Conservation (phyloP, 1,140 invertebrate genomes). For the Kradibia gibbosae region DNA sequence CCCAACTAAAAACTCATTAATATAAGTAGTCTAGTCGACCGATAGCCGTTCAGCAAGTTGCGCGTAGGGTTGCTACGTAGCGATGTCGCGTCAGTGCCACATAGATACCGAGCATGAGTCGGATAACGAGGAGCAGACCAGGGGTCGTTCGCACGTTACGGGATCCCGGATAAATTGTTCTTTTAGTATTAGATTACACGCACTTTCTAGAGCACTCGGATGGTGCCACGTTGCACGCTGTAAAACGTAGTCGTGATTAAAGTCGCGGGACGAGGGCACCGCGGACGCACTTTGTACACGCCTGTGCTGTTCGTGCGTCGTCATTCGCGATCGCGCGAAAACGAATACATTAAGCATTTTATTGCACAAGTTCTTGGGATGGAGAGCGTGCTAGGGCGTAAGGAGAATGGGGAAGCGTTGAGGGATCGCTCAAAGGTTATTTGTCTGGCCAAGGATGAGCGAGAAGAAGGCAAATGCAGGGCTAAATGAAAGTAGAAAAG, state of each 20-base stretch:
- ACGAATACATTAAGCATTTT: slow-evolving; percentile 25
- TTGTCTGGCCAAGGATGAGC: neutral
- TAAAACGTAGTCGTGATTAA: slow-evolving; percentile 22
- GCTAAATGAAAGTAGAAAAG: slow-evolving; percentile 27
- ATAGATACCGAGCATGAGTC: neutral
- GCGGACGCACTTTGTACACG: neutral
- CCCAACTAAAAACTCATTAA: slow-evolving; percentile 62
- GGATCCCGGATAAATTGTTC: slow-evolving; percentile 20
- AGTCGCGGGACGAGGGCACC: neutral
- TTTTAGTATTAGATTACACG: slow-evolving; percentile 17
- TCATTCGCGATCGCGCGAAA: neutral
- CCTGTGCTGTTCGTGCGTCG: neutral
- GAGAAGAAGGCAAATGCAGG: neutral
- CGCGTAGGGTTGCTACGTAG: neutral
- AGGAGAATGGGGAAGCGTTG: neutral
- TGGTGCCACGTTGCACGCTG: slow-evolving; percentile 4
- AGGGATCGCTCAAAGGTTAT: neutral
- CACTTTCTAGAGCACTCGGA: neutral
- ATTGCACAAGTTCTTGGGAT: neutral
- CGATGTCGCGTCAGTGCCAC: slow-evolving; percentile 1
- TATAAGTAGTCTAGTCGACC: slow-evolving; percentile 59
- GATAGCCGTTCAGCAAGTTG: slow-evolving; percentile 31
- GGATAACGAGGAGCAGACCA: neutral
- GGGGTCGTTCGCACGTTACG: slow-evolving; percentile 1
- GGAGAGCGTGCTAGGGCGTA: neutral